Percentiles rank a stretch among this genome's conserved stretches.
Conservation (phyloP, 2,888 invertebrate genomes). For the Himalopsyche japonica region DNA sequence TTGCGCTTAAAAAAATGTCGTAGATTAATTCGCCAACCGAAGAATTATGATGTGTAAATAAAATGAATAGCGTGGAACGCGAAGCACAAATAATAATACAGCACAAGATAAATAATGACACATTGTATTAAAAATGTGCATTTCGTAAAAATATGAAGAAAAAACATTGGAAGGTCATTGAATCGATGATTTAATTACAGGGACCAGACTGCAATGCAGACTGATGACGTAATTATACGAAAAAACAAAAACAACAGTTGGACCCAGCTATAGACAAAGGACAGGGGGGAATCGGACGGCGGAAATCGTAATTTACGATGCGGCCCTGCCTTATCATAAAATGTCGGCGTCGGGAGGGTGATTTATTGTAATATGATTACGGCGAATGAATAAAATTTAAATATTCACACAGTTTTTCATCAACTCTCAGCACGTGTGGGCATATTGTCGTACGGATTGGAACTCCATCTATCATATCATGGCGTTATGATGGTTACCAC, state of each 20-base stretch:
- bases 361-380: constrained; percentile 16
- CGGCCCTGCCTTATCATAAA: constrained; percentile 9
- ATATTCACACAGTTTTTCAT: constrained; percentile 8
- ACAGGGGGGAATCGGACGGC: background rate
- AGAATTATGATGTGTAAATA: no score
- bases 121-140: no score
- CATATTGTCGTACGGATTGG: background rate
- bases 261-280: background rate
- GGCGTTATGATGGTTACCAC: background rate
- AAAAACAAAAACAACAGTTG: background rate
- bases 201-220: background rate
- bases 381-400: constrained; percentile 15
- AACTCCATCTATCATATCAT: background rate
- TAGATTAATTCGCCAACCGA: no score
- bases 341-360: constrained; percentile 5
- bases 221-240: background rate
- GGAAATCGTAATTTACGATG: background rate
- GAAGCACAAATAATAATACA: no score
- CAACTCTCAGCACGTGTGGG: background rate
- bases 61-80: no score
- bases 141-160: background rate
- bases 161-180: background rate
- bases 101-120: no score
- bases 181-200: background rate
- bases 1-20: no score